Evolutionary conservation across 2,888 invertebrate species (phyloP).

Genomic region (Leuctra nigra): DNA sequence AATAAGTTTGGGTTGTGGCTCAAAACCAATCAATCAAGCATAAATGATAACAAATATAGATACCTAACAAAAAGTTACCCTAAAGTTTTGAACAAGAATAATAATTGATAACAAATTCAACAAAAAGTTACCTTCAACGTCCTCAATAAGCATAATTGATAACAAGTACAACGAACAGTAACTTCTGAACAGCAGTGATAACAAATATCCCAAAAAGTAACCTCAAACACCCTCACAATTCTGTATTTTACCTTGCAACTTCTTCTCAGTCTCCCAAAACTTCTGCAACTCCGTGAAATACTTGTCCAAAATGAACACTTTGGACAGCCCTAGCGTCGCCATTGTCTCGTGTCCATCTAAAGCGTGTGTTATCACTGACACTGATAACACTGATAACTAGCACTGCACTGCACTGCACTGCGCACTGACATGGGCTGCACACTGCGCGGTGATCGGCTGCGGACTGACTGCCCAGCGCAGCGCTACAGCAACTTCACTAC

Average conservation of each 20-base stretch:
- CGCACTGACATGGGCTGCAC: background rate
- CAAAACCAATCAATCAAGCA: too few species aligned
- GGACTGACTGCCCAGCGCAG: background rate
- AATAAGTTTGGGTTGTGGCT: too few species aligned
- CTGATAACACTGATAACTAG: background rate
- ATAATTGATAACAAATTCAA: too few species aligned
- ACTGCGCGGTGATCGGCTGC: background rate
- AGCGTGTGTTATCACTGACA: background rate
- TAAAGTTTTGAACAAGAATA: too few species aligned
- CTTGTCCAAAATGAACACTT: conserved; percentile 96
- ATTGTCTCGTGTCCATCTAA: conserved; percentile 41
- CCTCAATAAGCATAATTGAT: too few species aligned
- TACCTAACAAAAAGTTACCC: too few species aligned
- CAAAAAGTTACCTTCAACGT: too few species aligned
- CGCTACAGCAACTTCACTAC: background rate
- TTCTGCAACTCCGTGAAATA: conserved; percentile 95
- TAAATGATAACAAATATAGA: too few species aligned
- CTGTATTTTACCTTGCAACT: conserved; percentile 87
- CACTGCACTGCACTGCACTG: background rate
- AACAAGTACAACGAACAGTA: too few species aligned
- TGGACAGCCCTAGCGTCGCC: conserved; percentile 94
- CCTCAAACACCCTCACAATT: too few species aligned
- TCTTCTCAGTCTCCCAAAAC: conserved; percentile 95
- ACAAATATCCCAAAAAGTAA: too few species aligned
- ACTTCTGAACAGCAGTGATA: too few species aligned